Evolutionary conservation across 2,797 vertebrate species (phyloP), one percentile per base, ranked within the genome.

Genomic region (Typhlichthys eigenmanni): DNA sequence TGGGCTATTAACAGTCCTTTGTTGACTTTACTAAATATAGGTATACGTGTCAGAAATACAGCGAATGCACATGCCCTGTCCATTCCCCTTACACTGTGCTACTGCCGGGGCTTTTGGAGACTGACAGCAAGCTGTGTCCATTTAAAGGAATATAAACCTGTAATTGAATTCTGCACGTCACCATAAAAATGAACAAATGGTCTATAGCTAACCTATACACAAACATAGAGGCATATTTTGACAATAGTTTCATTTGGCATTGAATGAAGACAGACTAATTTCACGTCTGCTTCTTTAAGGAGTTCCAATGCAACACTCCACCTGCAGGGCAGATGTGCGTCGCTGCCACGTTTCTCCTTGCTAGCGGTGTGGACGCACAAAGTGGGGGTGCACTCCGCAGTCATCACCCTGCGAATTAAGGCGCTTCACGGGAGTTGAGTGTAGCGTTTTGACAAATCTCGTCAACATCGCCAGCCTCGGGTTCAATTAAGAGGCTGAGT

Each of bases 271-370:
- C 24, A 24, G 24, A 24, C 24, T 38, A 38, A 1, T 38, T 38
- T 9, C 34, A 38, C 34, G 34, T 38, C 34, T 38, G 34, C 34
- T 38, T 38, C 34, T 38, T 38, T 38, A 38, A 38, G 82, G 72
- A 55, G 69, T 71, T 67, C n/a, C 48, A 17, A 55, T 13, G 24
- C 13, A 51, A 12, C 66, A 56, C 60, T 82, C 75, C 83, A 89
- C 89, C 89, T 89, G 86, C 85, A 85, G 85, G 72, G 72, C 85
- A 84, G 79, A 75, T 84, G 87, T 79, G 81, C 76, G 74, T 69
- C 68, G 77, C 80, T 87, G 87, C 87, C 88, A 91, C 90, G 89
- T 92, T 74, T 81, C 74, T 78, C 16, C 55, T 53, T 71, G 64
- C 46, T 43, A 68, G 52, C 56, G 71, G 68, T 80, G 74, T 49